Percentiles rank a stretch among this genome's conserved stretches.
Conservation (phyloP, 2,113 vertebrate genomes). For the Pterophyllum scalare region DNA sequence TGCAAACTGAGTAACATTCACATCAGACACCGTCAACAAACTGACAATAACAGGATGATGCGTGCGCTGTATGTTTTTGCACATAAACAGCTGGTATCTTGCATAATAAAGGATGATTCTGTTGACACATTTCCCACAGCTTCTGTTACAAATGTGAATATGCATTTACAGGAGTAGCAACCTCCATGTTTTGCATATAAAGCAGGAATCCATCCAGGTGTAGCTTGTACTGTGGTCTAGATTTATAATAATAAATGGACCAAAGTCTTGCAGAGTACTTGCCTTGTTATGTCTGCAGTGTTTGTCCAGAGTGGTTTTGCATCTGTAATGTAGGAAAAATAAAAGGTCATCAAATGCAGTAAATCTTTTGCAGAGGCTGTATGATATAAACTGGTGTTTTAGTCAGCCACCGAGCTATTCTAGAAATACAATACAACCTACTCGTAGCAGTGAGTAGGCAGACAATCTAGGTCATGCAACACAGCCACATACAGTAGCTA, state of each 20-base stretch:
- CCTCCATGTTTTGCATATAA: neutral
- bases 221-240: no score
- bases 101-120: neutral
- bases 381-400: neutral
- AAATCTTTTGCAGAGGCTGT: neutral
- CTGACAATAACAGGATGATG: neutral
- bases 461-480: conserved; percentile 43
- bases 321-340: neutral
- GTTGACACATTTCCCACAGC: neutral
- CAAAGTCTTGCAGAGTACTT: neutral
- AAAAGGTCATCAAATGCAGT: neutral
- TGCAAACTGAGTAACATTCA: neutral
- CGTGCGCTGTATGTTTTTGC: neutral
- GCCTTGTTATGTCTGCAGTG: neutral
- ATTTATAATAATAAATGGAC: neutral
- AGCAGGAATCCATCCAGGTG: neutral
- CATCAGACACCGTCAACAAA: neutral
- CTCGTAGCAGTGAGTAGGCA: conserved; percentile 33
- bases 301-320: neutral
- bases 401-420: conserved; percentile 20
- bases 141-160: neutral
- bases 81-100: neutral
- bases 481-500: neutral
- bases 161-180: neutral
- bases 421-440: conserved; percentile 35